A percentile compares a stretch with the other conserved stretches of the same genome.
These are phyloP conservation scores for Lepidotrigona ventralis DNA, from an alignment of 1,140 invertebrate species.

Conservation along the genomic window DNA sequence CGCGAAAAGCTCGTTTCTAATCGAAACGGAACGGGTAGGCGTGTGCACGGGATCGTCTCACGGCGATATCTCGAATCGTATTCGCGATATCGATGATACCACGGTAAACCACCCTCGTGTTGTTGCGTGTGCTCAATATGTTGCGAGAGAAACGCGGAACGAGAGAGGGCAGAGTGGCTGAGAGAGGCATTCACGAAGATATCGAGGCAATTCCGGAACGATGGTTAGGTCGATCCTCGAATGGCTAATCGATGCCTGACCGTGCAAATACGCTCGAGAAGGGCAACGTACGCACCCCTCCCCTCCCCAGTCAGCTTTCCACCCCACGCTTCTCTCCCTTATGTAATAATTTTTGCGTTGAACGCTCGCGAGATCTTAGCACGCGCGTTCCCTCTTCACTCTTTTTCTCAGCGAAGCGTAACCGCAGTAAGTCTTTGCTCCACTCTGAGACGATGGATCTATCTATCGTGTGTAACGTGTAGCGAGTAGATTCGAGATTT, in stretches of 20 bases:
- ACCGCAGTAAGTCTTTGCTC: not conserved
- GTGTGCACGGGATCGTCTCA: not conserved
- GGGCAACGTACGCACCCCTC: constrained; percentile 47
- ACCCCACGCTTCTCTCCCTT: constrained; percentile 30
- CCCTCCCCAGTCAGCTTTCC: constrained; percentile 13
- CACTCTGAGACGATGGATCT: not conserved
- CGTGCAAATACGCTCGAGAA: constrained; percentile 49
- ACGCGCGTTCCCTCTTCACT: not conserved
- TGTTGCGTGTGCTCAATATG: constrained; percentile 51
- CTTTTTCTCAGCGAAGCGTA: not conserved
- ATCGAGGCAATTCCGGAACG: constrained; percentile 48
- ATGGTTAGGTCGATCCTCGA: constrained; percentile 56
- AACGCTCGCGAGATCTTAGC: constrained; percentile 49
- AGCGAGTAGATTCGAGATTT: too few species aligned
- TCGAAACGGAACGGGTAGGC: constrained; percentile 3
- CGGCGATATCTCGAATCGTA: constrained; percentile 36
- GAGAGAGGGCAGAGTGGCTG: not conserved
- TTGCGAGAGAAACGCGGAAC: constrained; percentile 35
- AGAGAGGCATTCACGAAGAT: constrained; percentile 43
- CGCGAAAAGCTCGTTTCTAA: not conserved
- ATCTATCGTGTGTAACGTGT: too few species aligned
- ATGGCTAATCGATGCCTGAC: constrained; percentile 67
- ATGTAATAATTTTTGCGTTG: constrained; percentile 57
- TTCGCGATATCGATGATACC: constrained; percentile 51
- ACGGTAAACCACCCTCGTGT: constrained; percentile 43